These are phyloP conservation scores for Pseudoatta argentina DNA, from an alignment of 1,140 invertebrate species.

Conservation along the genomic window DNA sequence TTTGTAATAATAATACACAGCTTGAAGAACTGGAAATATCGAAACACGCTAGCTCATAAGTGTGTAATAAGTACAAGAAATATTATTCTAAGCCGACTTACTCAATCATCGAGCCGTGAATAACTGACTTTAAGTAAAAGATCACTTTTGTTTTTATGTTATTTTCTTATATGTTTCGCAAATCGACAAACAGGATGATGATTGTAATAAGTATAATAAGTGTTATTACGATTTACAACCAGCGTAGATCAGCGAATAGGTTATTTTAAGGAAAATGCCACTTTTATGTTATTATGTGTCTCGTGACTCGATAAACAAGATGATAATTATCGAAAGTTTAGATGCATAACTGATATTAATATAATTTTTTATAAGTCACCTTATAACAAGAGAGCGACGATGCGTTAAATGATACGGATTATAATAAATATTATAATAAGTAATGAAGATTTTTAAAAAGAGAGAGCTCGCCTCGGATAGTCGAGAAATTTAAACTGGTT, in stretches of 20 bases:
- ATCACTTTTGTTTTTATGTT: neutral
- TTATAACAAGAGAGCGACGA: neutral
- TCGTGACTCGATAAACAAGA: neutral
- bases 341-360: constrained; percentile 21
- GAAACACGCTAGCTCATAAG: neutral
- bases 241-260: neutral
- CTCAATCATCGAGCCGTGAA: neutral
- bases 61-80: neutral
- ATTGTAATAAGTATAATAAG: neutral
- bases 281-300: neutral
- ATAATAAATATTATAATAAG: too few relatives aligned
- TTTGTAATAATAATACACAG: neutral
- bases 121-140: neutral
- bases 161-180: neutral
- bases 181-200: neutral
- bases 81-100: neutral
- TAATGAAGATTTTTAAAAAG: too few relatives aligned
- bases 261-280: neutral
- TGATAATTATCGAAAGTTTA: neutral
- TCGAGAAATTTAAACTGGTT: too few relatives aligned
- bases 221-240: neutral
- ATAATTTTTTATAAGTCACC: constrained; percentile 31
- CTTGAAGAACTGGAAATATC: neutral
- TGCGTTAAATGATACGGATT: neutral
- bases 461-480: too few relatives aligned